Base-by-base conservation (phyloP, 2,797 vertebrate species). In the Agapornis canus region DNA sequence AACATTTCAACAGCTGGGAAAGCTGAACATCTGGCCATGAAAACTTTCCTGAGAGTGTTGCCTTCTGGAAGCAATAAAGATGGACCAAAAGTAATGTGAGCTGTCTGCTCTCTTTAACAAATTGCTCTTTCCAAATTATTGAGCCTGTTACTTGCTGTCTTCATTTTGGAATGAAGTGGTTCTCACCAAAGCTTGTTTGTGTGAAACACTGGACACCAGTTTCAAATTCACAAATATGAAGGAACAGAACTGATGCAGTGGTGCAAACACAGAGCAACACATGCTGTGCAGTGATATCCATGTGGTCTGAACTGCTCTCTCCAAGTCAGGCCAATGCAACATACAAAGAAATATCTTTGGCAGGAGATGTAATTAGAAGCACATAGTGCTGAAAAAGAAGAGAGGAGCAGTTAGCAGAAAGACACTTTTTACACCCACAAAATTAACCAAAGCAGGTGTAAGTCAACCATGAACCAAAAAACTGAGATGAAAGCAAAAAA, bases 1-100 rank as follows among this genome's bases (percentile, higher is more conserved):
- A 94, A 68, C 69, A 92, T 94, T 92, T 90, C 86, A 94, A 49
- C 94, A 95, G 51, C 80, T 95, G 89, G 72, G 90, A 91, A 87
- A 92, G 32, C 63, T 92, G 70, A 86, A 84, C 45, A 89, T 75
- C 83, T 96, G 94, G 75, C 65, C 88, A 42, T 49, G 16, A 63
- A 90, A 70, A 31, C 51, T 71, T 84, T 47, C 43, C 79, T 63
- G 64, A 70, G 80, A 88, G 51, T 26, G 35, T 61, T 83, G 63
- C 76, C 42, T 96, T 95, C 71, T 95, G 89, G 86, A 92, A 96
- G 85, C 78, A 90, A 72, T 87, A 83, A 91, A 89, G 57, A 66
- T n/a, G 61, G 35, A 70, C 39, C 8, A 27, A 66, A 75, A 91
- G 12, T 23, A 77, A 39, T 5, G 11, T 0, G 4, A 94, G 31